Base-by-base conservation (phyloP, 2,888 invertebrate species). In the Xestobium rufovillosum region DNA sequence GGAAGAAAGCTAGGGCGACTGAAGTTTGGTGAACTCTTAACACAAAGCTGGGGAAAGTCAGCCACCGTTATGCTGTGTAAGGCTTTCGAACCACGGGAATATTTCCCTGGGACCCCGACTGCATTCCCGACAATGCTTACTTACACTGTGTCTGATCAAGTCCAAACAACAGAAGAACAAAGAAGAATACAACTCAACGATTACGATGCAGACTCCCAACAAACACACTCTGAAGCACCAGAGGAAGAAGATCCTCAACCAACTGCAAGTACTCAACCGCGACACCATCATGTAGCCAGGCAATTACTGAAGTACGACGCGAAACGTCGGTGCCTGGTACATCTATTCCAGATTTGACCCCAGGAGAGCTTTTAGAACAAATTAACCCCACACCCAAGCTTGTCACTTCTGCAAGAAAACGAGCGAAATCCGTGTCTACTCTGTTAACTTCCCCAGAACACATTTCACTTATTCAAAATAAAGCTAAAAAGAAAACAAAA, bases 51-150 rank as follows among this genome's bases (percentile, higher is more conserved):
- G 41, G 39, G 36, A 31, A 44, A 42, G 27, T 32, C 36, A 31
- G 42, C 42, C 10, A 42, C 44, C 11, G 36, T 23, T 29, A 44
- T 42, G 38, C 41, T 23, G 34, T 37, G 13, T 45, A 37, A n/a
- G 38, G 41, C 26, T 41, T 38, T 31, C 38, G 30, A 30, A 38
- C 38, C 17, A 30, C 38, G 12, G 38, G 41, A 28, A 31, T 41
- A 25, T 38, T 38, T 30, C 30, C 34, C 15, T 31, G 26, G 27
- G 38, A 41, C 25, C 43, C 36, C 28, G 34, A 34, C 30, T 28
- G 17, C 31, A 31, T 34, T 34, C 39, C 42, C 13, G 39, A 44
- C 34, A 32, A 44, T 34, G 39, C 36, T 14, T 44, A 34, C 36
- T 14, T 44, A 34, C 23, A 35, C 39, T 17, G 35, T 39, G 30